Evolutionary conservation across 1,140 invertebrate genomes (phyloP).

Genomic region (Gryllus bimaculatus): DNA sequence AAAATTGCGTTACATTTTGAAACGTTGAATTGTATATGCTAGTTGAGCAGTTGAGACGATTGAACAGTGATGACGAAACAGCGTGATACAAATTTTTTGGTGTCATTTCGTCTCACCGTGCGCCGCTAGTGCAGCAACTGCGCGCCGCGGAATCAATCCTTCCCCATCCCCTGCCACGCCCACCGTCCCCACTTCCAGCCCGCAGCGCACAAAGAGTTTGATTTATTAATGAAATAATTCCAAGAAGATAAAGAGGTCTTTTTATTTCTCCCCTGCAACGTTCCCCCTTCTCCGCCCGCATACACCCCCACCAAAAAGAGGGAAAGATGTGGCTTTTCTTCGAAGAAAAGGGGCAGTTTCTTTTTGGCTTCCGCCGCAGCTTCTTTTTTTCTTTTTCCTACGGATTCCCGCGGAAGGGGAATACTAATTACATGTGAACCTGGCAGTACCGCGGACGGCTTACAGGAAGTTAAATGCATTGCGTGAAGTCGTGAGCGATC

Average conservation of each 20-base stretch:
- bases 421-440: conserved; percentile 1
- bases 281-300: not conserved
- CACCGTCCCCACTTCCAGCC: not conserved
- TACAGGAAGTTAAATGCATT: no score
- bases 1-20: no score
- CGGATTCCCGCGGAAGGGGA: not conserved
- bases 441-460: no score
- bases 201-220: not conserved
- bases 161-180: not conserved
- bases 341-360: not conserved
- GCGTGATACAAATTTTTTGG: no score
- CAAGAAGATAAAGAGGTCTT: not conserved
- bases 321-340: not conserved
- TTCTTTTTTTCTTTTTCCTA: not conserved
- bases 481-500: no score
- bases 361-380: not conserved
- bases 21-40: no score
- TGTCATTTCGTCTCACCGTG: no score
- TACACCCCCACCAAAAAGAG: not conserved
- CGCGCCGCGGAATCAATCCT: not conserved
- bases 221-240: conserved; percentile 6
- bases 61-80: no score
- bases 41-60: no score
- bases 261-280: not conserved
- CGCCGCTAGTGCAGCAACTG: no score